Percentiles rank a stretch among this genome's conserved stretches.
These are phyloP conservation scores for Hoplodrina blanda DNA, from an alignment of 2,888 invertebrate genomes.

Conservation along the genomic window DNA sequence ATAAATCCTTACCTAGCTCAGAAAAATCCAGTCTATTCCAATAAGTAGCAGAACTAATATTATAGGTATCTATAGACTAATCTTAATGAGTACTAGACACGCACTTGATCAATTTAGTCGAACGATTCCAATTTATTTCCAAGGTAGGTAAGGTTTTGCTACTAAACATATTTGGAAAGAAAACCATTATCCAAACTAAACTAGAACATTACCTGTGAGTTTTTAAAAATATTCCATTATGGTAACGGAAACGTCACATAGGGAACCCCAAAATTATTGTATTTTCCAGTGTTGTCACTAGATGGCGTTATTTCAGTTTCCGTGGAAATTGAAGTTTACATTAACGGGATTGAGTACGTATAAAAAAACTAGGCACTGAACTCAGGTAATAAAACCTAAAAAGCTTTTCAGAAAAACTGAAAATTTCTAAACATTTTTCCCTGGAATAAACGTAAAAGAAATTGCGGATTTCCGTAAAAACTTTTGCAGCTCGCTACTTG, in stretches of 20 bases:
- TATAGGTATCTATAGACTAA: background rate
- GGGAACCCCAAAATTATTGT: too few relatives aligned
- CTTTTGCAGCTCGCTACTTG: background rate
- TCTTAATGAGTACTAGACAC: constrained; percentile 33
- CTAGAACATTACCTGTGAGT: too few relatives aligned
- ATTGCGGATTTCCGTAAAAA: constrained; percentile 16
- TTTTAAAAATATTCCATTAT: too few relatives aligned
- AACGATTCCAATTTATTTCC: background rate
- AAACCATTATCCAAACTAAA: background rate
- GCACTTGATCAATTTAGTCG: constrained; percentile 39
- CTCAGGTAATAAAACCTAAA: background rate
- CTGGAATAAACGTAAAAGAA: background rate
- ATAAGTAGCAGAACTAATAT: background rate
- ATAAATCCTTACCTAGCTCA: constrained; percentile 1
- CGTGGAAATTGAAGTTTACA: background rate
- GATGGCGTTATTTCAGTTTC: too few relatives aligned
- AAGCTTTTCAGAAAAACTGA: background rate
- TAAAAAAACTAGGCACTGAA: too few relatives aligned
- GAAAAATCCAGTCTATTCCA: background rate
- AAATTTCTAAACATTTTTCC: background rate
- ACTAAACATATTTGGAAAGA: constrained; percentile 13
- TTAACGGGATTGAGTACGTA: background rate
- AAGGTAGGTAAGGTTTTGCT: background rate
- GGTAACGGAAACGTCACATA: too few relatives aligned
- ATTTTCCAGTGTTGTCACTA: too few relatives aligned